Conservation (phyloP, 2,113 vertebrate genomes). For the Brachyhypopomus occidentalis region DNA sequence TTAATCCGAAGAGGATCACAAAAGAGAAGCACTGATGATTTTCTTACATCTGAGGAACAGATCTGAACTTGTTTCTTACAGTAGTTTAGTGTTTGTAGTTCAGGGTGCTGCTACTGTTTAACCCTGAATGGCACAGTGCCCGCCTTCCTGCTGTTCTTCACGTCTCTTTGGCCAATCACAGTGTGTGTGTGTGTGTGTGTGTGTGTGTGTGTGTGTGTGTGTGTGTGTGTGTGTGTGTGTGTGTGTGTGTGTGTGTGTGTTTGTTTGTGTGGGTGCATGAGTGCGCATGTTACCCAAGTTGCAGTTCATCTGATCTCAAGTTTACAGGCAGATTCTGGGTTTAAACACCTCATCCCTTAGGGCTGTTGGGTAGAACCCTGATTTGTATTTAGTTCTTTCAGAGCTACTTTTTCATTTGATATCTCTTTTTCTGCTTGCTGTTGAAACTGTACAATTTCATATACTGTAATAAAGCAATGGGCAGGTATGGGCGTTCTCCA, state of each 20-base stretch:
- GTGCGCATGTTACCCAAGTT: constrained; percentile 24
- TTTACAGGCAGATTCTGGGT: constrained; percentile 31
- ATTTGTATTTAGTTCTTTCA: background rate
- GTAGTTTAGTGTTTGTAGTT: too few relatives aligned
- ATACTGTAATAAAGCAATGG: constrained; percentile 13
- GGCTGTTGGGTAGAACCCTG: background rate
- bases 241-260: constrained; percentile 36
- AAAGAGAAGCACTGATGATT: too few relatives aligned
- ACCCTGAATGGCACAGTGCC: too few relatives aligned
- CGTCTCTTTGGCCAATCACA: too few relatives aligned
- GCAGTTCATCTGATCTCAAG: constrained; percentile 11
- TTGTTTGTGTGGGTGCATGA: constrained; percentile 33
- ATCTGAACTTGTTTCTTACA: too few relatives aligned
- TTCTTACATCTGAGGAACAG: too few relatives aligned
- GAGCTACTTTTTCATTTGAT: background rate
- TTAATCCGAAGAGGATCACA: too few relatives aligned
- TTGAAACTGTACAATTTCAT: constrained; percentile 12
- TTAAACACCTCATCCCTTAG: constrained; percentile 4
- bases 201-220: constrained; percentile 34
- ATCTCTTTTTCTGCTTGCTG: constrained; percentile 25
- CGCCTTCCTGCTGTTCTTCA: background rate
- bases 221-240: constrained; percentile 38
- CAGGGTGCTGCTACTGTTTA: too few relatives aligned
- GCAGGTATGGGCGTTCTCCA: background rate
- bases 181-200: constrained; percentile 36